Evolutionary conservation across 2,888 invertebrate genomes (phyloP), one percentile per base, ranked within the genome.

Genomic region (Pogonocherus hispidulus): DNA sequence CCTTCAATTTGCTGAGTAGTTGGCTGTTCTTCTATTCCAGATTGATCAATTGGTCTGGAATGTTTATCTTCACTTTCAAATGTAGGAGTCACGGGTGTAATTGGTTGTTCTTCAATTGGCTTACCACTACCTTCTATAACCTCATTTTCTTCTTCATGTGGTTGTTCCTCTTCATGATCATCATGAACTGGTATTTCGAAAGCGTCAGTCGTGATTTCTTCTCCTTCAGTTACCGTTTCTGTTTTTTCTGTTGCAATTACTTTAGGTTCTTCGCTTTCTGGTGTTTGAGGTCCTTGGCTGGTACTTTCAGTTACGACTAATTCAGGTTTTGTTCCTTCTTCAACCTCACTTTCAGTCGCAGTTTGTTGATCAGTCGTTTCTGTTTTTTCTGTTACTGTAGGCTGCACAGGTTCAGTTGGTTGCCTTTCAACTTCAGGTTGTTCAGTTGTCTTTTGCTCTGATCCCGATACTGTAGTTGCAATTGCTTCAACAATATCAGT

Each of bases 401-500:
- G 1, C 20, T 14, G 14, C 52, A 18, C 23, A 16, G 54, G 16
- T 49, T 63, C 55, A 16, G 35, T 41, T 14, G 41, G 32, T 67
- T 23, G 46, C 14, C 52, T 68, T 20, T 6, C 46, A 19, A 9
- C 9, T 37, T 49, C 55, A 2, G 62, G 60, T 16, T 23, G 55
- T 19, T 44, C 16, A n/a, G 60, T 69, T 32, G 16, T 47, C n/a
- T 62, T 52, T 51, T 59, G 47, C 3, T 46, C 63, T 41, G 56
- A 57, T 52, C 67, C 65, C 37, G 46, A 69, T 20, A 74, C 47
- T 19, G 70, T 46, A 32, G 74, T 65, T 18, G 72, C 69, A 8
- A 74, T 57, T 14, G 72, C 51, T 32, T 68, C 66, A 3, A 71
- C 41, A 0, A 73, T 47, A 32, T 69, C 69, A 20, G 71, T 74